Evolutionary conservation across 92 coral and sea anemone genomes (phyloP).

Genomic region (Paramuricea clavata): DNA sequence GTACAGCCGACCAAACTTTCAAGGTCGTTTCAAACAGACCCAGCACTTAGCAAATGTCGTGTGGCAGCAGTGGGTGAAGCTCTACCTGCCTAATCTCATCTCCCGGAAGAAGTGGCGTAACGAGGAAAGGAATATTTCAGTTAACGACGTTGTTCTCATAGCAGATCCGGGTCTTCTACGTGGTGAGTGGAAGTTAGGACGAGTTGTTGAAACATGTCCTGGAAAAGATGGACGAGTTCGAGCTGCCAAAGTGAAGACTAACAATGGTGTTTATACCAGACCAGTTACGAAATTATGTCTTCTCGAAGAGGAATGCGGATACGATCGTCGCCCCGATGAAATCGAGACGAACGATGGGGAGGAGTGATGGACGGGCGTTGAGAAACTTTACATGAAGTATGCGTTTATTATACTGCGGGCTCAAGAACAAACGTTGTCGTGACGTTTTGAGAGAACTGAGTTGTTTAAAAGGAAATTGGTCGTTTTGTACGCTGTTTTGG

Average conservation of each 20-base stretch:
- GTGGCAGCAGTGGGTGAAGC: conserved; percentile 63
- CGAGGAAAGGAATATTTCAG: conserved; percentile 55
- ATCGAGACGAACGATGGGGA: conserved; percentile 47
- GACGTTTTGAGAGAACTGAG: no score
- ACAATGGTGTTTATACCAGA: conserved; percentile 54
- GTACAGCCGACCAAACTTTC: conserved; percentile 27
- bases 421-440: background rate
- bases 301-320: conserved; percentile 38
- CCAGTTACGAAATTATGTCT: conserved; percentile 63
- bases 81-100: conserved; percentile 60
- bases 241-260: conserved; percentile 61
- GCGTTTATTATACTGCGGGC: background rate
- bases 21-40: conserved; percentile 34
- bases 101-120: conserved; percentile 70
- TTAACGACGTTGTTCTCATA: conserved; percentile 70
- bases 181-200: conserved; percentile 73
- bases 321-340: conserved; percentile 41
- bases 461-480: no score
- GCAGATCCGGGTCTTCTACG: conserved; percentile 53
- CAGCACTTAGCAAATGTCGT: conserved; percentile 60
- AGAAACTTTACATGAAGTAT: background rate
- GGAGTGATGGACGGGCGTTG: conserved; percentile 39
- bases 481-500: no score
- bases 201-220: conserved; percentile 62
- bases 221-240: conserved; percentile 62